phyloP scores from a whole-genome alignment of 2,113 vertebrate genomes.

The Alaudala cheleensis region DNA sequence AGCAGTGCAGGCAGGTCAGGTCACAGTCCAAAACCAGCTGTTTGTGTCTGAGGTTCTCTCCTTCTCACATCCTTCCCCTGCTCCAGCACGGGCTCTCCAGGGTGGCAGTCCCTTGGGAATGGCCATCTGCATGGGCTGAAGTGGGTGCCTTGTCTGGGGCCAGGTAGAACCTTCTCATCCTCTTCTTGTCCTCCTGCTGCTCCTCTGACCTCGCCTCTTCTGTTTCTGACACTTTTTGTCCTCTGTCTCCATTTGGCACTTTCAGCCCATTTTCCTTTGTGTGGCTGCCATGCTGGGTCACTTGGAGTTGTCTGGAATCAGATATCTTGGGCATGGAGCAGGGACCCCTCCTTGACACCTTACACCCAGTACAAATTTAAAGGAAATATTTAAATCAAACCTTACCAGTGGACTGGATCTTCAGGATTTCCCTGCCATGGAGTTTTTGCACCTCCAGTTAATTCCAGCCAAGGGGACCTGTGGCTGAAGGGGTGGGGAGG shows the following conservation, averaged over 20 bases:
- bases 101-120: not conserved
- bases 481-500: not conserved
- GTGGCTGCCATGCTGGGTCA: fast-evolving
- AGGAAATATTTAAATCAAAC: not conserved
- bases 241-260: not conserved
- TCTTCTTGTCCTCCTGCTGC: not conserved
- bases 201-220: not conserved
- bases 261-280: not conserved
- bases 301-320: not conserved
- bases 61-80: not conserved
- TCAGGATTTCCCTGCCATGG: not conserved
- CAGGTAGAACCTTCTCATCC: not conserved
- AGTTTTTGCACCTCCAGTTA: not conserved
- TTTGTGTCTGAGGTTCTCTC: not conserved
- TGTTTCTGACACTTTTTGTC: not conserved
- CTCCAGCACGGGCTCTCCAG: fast-evolving
- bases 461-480: not conserved
- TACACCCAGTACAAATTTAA: not conserved
- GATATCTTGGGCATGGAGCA: fast-evolving
- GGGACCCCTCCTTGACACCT: not conserved
- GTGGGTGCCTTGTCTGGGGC: not conserved
- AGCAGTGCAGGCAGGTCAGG: no score
- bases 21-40: fast-evolving
- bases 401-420: fast-evolving
- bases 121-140: not conserved